phyloP scores from a whole-genome alignment of 2,888 invertebrate species.

The Aethes cnicana region DNA sequence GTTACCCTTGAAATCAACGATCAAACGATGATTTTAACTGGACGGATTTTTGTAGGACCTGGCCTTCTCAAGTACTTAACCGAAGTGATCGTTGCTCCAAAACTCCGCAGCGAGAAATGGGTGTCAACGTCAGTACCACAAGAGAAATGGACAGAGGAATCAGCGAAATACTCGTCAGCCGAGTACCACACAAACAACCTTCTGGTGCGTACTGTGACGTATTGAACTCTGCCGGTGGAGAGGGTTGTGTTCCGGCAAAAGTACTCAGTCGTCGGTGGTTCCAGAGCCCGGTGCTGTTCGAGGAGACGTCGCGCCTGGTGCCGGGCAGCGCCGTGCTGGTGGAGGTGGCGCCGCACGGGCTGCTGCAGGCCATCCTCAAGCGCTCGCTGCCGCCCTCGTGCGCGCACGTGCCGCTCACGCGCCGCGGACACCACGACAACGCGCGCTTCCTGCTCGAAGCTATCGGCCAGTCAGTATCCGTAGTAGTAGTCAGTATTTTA shows the following conservation, averaged over 20 bases:
- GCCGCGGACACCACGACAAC: conserved; percentile 85
- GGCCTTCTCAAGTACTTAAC: conserved; percentile 79
- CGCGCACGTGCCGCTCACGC: conserved; percentile 87
- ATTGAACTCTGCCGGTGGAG: no score
- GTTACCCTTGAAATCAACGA: no score
- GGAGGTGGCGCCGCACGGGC: conserved; percentile 94
- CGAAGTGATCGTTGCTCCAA: conserved; percentile 83
- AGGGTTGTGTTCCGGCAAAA: no score
- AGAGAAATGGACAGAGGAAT: conserved; percentile 46
- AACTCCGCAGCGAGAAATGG: conserved; percentile 87
- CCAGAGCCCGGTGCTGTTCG: conserved; percentile 88
- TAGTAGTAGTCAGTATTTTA: no score
- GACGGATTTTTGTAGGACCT: conserved; percentile 42
- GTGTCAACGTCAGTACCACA: conserved; percentile 89
- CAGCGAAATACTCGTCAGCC: conserved; percentile 84
- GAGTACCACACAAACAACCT: conserved; percentile 93
- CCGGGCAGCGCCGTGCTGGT: conserved; percentile 90
- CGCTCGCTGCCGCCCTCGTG: conserved; percentile 85
- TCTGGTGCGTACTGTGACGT: no score
- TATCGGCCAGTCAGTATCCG: conserved; percentile 84
- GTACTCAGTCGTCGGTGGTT: no score
- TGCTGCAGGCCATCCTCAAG: conserved; percentile 93
- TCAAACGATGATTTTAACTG: no score
- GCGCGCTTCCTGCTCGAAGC: conserved; percentile 80
- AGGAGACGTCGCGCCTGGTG: conserved; percentile 89